These are phyloP conservation scores for Gymnopithys bicolor DNA, from an alignment of 2,797 vertebrate genomes.

Conservation along the genomic window DNA sequence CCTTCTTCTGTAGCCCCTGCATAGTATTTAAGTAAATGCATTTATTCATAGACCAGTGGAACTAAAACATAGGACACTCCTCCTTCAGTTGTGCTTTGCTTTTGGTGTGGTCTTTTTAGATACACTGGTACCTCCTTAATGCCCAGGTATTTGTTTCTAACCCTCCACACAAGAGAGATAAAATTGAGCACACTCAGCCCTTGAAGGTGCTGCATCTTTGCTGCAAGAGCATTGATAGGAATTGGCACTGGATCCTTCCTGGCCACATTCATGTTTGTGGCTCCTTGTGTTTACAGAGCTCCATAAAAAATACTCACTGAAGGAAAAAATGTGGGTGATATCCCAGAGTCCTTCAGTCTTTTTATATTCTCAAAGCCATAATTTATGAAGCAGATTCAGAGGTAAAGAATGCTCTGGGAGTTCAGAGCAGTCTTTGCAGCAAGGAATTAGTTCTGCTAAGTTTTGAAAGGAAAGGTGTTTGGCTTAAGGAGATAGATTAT, in stretches of 20 bases:
- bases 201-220: not conserved
- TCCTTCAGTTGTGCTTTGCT: not conserved
- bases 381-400: not conserved
- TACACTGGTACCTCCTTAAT: not conserved
- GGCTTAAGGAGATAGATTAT: not conserved
- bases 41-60: not conserved
- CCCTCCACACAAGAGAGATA: not conserved
- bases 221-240: not conserved
- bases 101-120: not conserved
- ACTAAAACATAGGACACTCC: not conserved
- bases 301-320: not conserved
- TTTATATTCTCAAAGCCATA: not conserved
- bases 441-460: not conserved
- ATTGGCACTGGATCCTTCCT: not conserved
- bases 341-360: not conserved
- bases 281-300: not conserved
- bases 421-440: not conserved
- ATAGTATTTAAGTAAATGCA: not conserved
- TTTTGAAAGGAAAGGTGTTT: not conserved
- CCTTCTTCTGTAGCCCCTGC: not conserved
- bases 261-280: fast-evolving
- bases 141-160: not conserved
- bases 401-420: not conserved
- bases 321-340: not conserved
- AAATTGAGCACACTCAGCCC: too few relatives aligned